A percentile compares a stretch with the other conserved stretches of the same genome.
Evolutionary conservation across 2,113 vertebrate species (phyloP).

Genomic region (Prunella fulvescens): DNA sequence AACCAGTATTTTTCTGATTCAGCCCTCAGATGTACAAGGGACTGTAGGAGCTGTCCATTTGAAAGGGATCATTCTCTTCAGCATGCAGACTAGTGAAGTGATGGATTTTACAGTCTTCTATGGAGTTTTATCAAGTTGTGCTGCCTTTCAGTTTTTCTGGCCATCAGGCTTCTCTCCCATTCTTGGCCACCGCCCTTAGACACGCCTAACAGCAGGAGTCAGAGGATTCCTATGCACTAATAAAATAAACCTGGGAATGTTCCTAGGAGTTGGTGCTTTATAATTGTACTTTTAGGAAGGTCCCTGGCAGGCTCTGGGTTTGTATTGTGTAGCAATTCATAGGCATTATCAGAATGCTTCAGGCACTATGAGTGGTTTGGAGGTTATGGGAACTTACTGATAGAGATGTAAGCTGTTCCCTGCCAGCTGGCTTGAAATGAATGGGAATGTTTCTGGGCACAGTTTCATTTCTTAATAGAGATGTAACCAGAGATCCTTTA

Average conservation of each 20-base stretch:
- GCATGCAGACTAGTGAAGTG: neutral
- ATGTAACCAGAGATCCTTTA: neutral
- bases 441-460: slow-evolving; percentile 24
- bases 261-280: neutral
- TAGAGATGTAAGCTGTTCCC: neutral
- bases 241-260: neutral
- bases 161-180: neutral
- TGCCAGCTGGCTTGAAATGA: slow-evolving; percentile 44
- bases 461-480: neutral
- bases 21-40: neutral
- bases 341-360: neutral
- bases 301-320: neutral
- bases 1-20: neutral
- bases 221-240: neutral
- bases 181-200: neutral
- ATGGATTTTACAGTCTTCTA: neutral
- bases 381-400: neutral
- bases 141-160: neutral
- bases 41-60: neutral
- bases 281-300: neutral
- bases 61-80: neutral
- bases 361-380: neutral
- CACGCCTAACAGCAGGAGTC: neutral
- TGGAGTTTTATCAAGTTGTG: neutral
- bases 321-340: neutral